Base-by-base conservation (phyloP, 2,113 vertebrate genomes). In the Sitta europaea region DNA sequence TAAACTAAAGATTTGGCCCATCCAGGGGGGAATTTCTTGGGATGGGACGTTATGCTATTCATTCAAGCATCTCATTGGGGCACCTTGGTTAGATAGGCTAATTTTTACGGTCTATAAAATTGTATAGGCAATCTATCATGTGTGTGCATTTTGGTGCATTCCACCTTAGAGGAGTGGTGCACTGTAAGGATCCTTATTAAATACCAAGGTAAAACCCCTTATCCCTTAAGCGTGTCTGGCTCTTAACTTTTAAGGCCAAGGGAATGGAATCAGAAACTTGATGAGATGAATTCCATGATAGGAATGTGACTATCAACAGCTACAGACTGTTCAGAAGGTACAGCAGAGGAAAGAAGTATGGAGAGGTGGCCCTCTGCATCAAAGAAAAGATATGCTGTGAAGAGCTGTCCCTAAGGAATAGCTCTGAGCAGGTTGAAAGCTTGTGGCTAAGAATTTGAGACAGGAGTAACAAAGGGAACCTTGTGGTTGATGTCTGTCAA, bases 41-140 rank as follows among this genome's bases (percentile, higher is more conserved):
- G 6, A 24, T 53, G 8, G 36, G 35, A 10, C 14, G 11, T 36
- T 36, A 68, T 36, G 2, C 25, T 21, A 36, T 36, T 50, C 18
- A 68, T 50, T 11, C 13, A 66, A 12, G 31, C 16, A 11, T 47
- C 43, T 25, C 23, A n/a, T 9, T n/a, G 31, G 12, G 10, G 12
- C 45, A 48, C 35, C n/a, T 6, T 36, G 36, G 24, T 11, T 68
- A 68, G 13, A 36, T 36, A 36, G 21, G n/a, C 13, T 50, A 2
- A 50, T 36, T 50, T 50, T 7, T 50, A 29, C 27, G 6, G 24
- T 20, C 24, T 67, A 28, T 27, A 67, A 66, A n/a, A 29, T 22
- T 48, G 18, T 36, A 21, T 28, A 68, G 3, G 0, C 0, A 0
- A 50, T 48, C 5, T 35, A 14, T 48, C 3, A 2, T 20, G 12